phyloP scores from a whole-genome alignment of 2,888 invertebrate genomes.

The Hedychridium roseum region DNA sequence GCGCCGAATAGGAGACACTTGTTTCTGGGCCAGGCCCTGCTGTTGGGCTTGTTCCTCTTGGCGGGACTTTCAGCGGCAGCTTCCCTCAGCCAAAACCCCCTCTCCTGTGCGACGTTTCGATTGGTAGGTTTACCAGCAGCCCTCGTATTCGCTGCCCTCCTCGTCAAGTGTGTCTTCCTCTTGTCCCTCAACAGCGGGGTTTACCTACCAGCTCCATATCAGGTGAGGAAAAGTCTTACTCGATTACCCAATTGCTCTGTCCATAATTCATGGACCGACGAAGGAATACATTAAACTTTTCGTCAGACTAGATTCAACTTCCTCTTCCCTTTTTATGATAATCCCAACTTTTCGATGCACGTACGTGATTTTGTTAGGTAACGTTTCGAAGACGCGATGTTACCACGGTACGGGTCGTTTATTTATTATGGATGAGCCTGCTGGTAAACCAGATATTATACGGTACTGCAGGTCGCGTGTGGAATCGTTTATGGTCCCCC shows the following conservation, averaged over 20 bases:
- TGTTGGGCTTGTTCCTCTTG: constrained; percentile 83
- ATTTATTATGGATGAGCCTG: no score
- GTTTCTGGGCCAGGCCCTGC: constrained; percentile 85
- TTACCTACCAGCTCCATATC: constrained; percentile 91
- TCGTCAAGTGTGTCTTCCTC: constrained; percentile 94
- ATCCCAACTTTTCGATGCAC: no score
- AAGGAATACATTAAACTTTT: no score
- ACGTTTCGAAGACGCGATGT: no score
- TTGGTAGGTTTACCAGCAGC: constrained; percentile 85
- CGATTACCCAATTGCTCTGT: neutral
- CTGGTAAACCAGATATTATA: no score
- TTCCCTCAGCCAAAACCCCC: constrained; percentile 79
- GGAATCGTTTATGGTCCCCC: no score
- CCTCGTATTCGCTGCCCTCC: constrained; percentile 86
- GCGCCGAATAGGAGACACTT: constrained; percentile 86
- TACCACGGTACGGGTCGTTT: no score
- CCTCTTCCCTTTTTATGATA: no score
- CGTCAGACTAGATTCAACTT: no score
- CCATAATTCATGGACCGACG: neutral
- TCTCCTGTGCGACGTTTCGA: constrained; percentile 83
- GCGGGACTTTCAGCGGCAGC: constrained; percentile 82
- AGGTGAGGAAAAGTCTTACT: constrained; percentile 66
- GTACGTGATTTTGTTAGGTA: no score
- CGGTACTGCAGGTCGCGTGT: no score
- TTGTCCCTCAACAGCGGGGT: constrained; percentile 91